Evolutionary conservation across 1,140 invertebrate species (phyloP).

Genomic region (Ceratosolen fusciceps): DNA sequence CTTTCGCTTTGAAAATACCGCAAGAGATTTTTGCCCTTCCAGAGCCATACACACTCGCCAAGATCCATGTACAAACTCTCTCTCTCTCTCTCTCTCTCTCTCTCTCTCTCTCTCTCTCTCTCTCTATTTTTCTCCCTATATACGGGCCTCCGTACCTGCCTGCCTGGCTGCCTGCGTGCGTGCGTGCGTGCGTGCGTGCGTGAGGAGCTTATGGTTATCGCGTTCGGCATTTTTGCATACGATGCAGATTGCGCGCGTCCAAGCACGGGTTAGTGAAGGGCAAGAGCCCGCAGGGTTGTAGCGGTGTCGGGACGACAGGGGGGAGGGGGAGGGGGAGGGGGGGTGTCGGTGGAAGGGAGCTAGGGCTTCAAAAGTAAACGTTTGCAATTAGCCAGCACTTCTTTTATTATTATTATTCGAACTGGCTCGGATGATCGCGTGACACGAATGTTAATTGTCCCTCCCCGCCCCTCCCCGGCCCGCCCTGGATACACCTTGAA

Average conservation of each 20-base stretch:
- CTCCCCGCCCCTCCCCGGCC: background rate
- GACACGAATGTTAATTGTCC: slow-evolving; percentile 39
- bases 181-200: background rate
- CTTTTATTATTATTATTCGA: slow-evolving; percentile 26
- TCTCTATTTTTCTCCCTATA: no score
- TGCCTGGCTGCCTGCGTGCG: no score
- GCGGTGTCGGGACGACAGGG: no score
- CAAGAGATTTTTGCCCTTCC: slow-evolving; percentile 24
- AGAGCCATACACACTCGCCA: background rate
- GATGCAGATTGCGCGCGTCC: slow-evolving; percentile 3
- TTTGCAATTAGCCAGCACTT: slow-evolving; percentile 41
- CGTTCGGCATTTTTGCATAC: slow-evolving; percentile 39
- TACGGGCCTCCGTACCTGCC: no score
- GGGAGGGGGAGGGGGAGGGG: no score
- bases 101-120: no score
- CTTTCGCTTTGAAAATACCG: slow-evolving; percentile 47
- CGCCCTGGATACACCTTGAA: background rate
- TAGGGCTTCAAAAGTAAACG: slow-evolving; percentile 38
- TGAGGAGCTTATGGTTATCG: background rate
- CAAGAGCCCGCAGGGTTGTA: background rate
- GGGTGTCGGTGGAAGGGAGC: background rate
- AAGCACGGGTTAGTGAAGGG: no score
- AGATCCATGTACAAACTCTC: no score
- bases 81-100: no score
- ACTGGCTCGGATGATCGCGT: slow-evolving; percentile 27